These are phyloP conservation scores for Ciconia maguari DNA, from an alignment of 2,113 vertebrate species.

Conservation along the genomic window DNA sequence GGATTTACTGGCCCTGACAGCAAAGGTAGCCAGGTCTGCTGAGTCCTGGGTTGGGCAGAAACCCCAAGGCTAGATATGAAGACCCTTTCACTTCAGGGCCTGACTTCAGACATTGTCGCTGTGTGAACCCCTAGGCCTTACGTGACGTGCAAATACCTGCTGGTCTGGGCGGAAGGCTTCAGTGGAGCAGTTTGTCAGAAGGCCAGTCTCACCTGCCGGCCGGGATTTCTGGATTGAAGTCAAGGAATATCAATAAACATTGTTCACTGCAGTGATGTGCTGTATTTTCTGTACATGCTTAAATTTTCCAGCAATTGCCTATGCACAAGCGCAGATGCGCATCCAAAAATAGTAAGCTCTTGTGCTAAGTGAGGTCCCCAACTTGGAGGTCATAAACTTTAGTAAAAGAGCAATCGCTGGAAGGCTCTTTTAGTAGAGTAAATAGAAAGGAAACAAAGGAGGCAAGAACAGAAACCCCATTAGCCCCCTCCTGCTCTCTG, in stretches of 20 bases:
- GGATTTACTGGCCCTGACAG: not conserved
- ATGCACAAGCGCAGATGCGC: not conserved
- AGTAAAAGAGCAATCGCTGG: slow-evolving; percentile 8
- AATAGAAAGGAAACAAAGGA: slow-evolving; percentile 35
- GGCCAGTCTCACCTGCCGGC: not conserved
- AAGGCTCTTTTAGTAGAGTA: not conserved
- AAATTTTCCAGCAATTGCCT: not conserved
- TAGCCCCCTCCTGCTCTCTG: slow-evolving; percentile 21
- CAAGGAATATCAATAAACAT: not conserved
- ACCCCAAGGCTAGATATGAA: not conserved
- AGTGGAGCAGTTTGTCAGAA: not conserved
- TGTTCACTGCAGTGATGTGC: not conserved
- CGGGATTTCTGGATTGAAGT: not conserved
- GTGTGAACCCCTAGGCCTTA: not conserved
- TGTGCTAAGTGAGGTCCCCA: slow-evolving; percentile 8
- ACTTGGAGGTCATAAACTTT: slow-evolving; percentile 37
- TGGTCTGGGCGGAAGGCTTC: not conserved
- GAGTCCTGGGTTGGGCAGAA: not conserved
- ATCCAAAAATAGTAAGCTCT: slow-evolving; percentile 1
- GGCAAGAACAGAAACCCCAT: slow-evolving; percentile 4
- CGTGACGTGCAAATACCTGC: not conserved
- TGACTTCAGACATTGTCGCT: not conserved
- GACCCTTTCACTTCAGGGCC: not conserved
- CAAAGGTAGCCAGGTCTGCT: not conserved
- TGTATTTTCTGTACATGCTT: not conserved